Conservation (phyloP, 2,797 vertebrate genomes). For the Calcarius lapponicus region DNA sequence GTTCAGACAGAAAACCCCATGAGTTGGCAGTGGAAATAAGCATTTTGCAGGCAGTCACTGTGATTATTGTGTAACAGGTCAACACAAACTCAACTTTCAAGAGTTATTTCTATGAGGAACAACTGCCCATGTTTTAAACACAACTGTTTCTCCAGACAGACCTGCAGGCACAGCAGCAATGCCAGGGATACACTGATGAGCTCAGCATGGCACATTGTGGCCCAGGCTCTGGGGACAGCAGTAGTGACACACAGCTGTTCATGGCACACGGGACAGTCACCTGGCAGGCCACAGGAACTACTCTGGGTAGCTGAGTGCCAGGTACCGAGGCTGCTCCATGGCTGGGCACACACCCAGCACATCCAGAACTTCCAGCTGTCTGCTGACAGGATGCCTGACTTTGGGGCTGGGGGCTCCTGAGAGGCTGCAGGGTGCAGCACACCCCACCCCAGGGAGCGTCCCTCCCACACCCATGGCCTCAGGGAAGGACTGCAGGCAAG, state of each 20-base stretch:
- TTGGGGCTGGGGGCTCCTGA: neutral
- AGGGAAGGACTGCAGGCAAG: neutral
- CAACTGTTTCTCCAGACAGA: neutral
- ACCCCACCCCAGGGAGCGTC: fast-evolving
- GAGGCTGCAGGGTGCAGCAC: neutral
- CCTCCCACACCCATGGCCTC: fast-evolving
- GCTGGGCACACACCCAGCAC: neutral
- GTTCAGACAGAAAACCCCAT: neutral
- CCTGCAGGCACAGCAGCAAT: neutral
- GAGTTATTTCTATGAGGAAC: neutral
- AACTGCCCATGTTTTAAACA: neutral
- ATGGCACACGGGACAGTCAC: fast-evolving
- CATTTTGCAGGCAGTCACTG: neutral
- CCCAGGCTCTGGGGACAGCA: fast-evolving
- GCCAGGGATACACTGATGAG: neutral
- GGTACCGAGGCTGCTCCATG: fast-evolving
- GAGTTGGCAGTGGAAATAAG: neutral
- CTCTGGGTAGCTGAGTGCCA: neutral
- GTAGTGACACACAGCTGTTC: neutral
- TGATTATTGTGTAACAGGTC: neutral
- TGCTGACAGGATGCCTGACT: fast-evolving
- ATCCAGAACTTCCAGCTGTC: neutral
- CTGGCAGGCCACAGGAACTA: neutral
- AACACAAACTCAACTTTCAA: neutral
- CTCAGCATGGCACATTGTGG: fast-evolving